These are phyloP conservation scores for Dinothrombium tinctorium DNA, from an alignment of 1,140 invertebrate species.

Conservation along the genomic window DNA sequence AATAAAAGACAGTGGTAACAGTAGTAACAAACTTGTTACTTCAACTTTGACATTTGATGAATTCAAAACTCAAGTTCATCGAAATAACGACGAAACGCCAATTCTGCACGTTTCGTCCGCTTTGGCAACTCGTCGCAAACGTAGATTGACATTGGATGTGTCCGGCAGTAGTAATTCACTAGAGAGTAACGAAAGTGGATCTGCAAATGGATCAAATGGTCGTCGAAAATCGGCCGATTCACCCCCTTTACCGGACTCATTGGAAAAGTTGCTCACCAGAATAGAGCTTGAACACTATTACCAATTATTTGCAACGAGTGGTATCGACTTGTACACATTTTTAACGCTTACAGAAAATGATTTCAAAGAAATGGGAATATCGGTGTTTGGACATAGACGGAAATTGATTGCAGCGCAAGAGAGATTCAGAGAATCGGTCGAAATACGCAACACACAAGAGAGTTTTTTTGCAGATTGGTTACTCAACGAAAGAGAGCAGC, in stretches of 20 bases:
- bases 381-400: neutral
- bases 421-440: conserved; percentile 5
- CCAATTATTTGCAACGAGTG: neutral
- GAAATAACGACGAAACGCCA: too few species aligned
- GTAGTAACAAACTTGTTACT: too few species aligned
- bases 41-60: too few species aligned
- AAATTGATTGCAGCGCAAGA: neutral
- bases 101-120: too few species aligned
- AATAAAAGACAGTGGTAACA: too few species aligned
- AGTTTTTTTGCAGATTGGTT: conserved; percentile 1
- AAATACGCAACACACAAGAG: neutral
- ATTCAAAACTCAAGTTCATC: too few species aligned
- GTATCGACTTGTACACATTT: conserved; percentile 2
- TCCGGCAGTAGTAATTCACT: too few species aligned
- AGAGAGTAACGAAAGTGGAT: too few species aligned
- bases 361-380: neutral
- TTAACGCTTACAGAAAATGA: neutral
- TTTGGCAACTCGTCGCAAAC: too few species aligned
- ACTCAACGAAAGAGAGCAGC: neutral
- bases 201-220: too few species aligned
- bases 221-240: neutral
- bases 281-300: neutral
- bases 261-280: neutral
- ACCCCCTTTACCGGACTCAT: neutral
- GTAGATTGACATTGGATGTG: too few species aligned